These are phyloP conservation scores for Bombyx mandarina DNA, from an alignment of 1,140 invertebrate genomes.

Conservation along the genomic window DNA sequence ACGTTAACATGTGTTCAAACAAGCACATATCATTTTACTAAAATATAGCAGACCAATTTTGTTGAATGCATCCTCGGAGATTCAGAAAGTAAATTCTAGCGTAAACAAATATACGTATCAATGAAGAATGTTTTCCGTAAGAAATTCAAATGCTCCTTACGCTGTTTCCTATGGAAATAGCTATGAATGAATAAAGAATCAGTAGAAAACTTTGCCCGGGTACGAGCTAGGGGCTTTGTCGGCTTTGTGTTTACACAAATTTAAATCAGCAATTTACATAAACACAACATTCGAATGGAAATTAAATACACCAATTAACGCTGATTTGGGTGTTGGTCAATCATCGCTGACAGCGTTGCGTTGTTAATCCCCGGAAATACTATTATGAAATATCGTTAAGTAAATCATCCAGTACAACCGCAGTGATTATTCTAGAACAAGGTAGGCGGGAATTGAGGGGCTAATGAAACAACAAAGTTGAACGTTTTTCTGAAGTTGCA, in stretches of 20 bases:
- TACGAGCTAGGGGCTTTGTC: conserved; percentile 20
- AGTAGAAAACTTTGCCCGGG: conserved; percentile 18
- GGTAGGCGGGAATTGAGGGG: too few relatives aligned
- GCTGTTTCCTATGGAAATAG: conserved; percentile 44
- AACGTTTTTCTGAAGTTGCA: too few relatives aligned
- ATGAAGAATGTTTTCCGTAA: conserved; percentile 34
- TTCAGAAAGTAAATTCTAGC: conserved; percentile 19
- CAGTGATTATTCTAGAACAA: too few relatives aligned
- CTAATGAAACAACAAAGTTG: too few relatives aligned
- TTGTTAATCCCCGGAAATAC: not conserved
- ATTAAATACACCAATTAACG: conserved; percentile 10
- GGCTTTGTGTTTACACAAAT: conserved; percentile 17
- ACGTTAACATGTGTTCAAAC: too few relatives aligned
- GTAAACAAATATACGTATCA: conserved; percentile 37
- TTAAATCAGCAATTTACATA: conserved; percentile 23
- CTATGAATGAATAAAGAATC: conserved; percentile 44
- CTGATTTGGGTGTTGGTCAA: conserved; percentile 11
- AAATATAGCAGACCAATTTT: conserved; percentile 5
- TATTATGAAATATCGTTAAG: not conserved
- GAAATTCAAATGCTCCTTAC: conserved; percentile 35
- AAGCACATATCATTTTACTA: too few relatives aligned
- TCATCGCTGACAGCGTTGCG: conserved; percentile 6
- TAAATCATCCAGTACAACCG: too few relatives aligned
- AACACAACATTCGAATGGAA: conserved; percentile 11
- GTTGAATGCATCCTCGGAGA: conserved; percentile 26